Conservation (phyloP, 1,140 invertebrate genomes). For the Radopholus similis region DNA sequence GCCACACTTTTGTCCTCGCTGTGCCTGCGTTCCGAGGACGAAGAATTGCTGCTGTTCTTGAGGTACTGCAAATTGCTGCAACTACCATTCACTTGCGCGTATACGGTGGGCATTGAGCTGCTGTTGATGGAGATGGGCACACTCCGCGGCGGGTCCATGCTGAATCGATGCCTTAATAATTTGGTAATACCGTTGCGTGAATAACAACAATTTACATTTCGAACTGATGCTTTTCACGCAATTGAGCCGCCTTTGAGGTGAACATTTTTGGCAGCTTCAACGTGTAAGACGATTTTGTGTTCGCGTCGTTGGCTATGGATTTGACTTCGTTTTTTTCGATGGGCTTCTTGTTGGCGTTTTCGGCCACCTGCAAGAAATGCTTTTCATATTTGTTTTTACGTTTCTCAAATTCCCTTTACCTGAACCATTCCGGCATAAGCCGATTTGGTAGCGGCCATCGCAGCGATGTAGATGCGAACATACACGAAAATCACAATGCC, state of each 20-base stretch:
- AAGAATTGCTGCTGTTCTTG: constrained; percentile 19
- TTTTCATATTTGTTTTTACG: constrained; percentile 3
- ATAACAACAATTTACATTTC: not conserved
- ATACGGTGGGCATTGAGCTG: constrained; percentile 32
- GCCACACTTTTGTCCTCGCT: constrained; percentile 26
- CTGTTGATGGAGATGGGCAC: constrained; percentile 28
- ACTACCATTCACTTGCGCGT: constrained; percentile 45
- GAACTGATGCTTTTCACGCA: constrained; percentile 9
- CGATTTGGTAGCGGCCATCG: constrained; percentile 79
- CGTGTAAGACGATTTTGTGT: not conserved
- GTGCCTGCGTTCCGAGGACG: constrained; percentile 16
- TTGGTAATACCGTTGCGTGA: not conserved
- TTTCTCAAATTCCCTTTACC: constrained; percentile 64
- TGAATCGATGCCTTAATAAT: constrained; percentile 8
- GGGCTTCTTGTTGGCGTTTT: constrained; percentile 61
- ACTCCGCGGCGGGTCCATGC: constrained; percentile 13
- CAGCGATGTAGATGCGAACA: constrained; percentile 86
- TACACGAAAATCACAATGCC: constrained; percentile 94
- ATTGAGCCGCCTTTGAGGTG: not conserved
- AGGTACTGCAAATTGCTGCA: constrained; percentile 33
- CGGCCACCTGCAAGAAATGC: constrained; percentile 46
- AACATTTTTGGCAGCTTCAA: constrained; percentile 15
- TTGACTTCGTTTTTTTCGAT: constrained; percentile 48
- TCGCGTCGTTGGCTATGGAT: not conserved
- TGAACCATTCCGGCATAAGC: constrained; percentile 79